Base-by-base conservation (phyloP, 2,888 invertebrate species). In the Caenorhabditis virilis region DNA sequence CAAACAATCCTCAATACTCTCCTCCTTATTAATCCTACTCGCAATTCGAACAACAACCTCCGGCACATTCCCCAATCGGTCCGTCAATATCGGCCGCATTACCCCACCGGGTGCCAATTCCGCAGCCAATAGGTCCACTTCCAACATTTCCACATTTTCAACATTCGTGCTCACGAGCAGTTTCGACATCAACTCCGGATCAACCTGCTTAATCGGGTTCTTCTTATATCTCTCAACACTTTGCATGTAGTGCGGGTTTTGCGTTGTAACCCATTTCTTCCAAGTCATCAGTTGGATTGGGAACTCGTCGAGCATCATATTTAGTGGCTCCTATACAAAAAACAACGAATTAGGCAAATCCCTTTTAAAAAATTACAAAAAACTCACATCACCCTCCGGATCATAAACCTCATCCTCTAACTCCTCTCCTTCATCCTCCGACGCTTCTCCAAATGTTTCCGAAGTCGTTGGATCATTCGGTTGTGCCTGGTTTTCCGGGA, bases 401-500 rank as follows among this genome's bases (percentile, higher is more conserved):
- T n/a, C n/a, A n/a, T n/a, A n/a, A n/a, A n/a, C n/a, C n/a, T n/a
- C n/a, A n/a, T n/a, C n/a, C n/a, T n/a, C n/a, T n/a, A n/a, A n/a
- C n/a, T n/a, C n/a, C n/a, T n/a, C n/a, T 3, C 36, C 36, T 3
- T 4, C 36, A 6, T 18, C 20, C 11, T 39, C 39, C 6, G 15
- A 3, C 11, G 9, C 23, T 42, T 49, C 26, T 38, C 26, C 35
- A 2, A 23, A 18, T n/a, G 33, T 20, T 36, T 35, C n/a, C 36
- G 15, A 33, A 15, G 2, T 36, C 35, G 33, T 35, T 41, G 18
- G 16, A 18, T 18, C 11, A 4, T 16, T 18, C 20, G n/a, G n/a
- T 38, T 38, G 20, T 33, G 22, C 43, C 38, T 38, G 22, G 16
- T 47, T 18, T 18, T 52, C 52, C 2, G 53, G 57, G 49, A 63